A percentile compares a stretch with the other conserved stretches of the same genome.
phyloP scores from a whole-genome alignment of 2,797 vertebrate species.

The Sardinella longiceps region DNA sequence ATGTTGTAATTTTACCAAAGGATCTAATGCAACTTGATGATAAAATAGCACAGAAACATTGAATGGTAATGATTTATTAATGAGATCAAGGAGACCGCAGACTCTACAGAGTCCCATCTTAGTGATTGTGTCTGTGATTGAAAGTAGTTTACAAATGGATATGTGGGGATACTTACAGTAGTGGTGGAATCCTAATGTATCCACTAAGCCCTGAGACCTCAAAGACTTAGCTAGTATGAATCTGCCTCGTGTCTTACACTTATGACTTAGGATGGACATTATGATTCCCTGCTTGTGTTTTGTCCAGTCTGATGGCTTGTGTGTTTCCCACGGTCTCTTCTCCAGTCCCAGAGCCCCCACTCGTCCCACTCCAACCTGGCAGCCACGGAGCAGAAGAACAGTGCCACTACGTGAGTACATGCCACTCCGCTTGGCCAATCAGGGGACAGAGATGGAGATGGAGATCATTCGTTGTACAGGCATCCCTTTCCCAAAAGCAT shows the following conservation, averaged over 20 bases:
- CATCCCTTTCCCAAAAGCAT: no score
- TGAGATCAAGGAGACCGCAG: background rate
- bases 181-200: no score
- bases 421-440: no score
- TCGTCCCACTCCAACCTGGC: slow-evolving; percentile 69
- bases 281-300: background rate
- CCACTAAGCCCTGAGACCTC: no score
- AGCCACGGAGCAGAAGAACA: slow-evolving; percentile 57
- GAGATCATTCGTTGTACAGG: no score
- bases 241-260: no score
- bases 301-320: background rate
- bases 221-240: no score
- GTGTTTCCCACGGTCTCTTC: slow-evolving; percentile 26
- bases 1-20: background rate
- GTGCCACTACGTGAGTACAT: slow-evolving; percentile 61
- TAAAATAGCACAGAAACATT: background rate
- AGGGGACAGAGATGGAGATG: no score
- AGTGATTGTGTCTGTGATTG: background rate
- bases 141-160: background rate
- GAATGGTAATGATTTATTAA: background rate
- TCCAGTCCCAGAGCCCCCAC: slow-evolving; percentile 69
- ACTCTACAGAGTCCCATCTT: background rate
- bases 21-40: background rate
- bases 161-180: background rate
- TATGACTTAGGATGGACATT: no score